Evolutionary conservation across 2,888 invertebrate species (phyloP).

Genomic region (Drosophila pseudotalamancana): DNA sequence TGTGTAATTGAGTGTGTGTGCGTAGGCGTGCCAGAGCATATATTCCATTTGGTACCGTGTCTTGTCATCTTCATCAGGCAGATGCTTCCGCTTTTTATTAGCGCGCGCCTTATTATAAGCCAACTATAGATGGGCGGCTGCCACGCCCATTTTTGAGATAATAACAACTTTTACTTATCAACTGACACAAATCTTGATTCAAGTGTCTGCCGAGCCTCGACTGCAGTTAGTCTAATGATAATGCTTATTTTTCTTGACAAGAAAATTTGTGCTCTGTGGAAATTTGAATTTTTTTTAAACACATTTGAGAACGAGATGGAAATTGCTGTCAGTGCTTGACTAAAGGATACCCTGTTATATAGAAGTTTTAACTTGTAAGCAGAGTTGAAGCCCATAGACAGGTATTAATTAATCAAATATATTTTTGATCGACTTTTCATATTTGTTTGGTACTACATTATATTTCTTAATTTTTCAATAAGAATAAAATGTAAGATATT

Average conservation of each 20-base stretch:
- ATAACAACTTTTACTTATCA: conserved; percentile 55
- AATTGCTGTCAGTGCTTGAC: background rate
- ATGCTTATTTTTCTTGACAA: background rate
- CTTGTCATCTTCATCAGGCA: conserved; percentile 42
- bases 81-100: conserved; percentile 55
- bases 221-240: conserved; percentile 12
- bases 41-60: conserved; percentile 33
- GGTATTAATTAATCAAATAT: too few species aligned
- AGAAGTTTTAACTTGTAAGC: too few species aligned
- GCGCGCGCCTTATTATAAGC: conserved; percentile 25
- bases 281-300: too few species aligned
- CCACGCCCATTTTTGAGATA: conserved; percentile 32
- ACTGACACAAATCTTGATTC: conserved; percentile 53
- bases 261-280: background rate
- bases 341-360: background rate
- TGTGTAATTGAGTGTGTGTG: background rate
- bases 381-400: too few species aligned
- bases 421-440: too few species aligned
- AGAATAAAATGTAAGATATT: too few species aligned
- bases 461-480: too few species aligned
- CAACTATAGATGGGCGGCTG: conserved; percentile 20
- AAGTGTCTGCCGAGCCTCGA: background rate
- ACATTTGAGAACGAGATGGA: too few species aligned
- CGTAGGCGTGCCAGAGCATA: conserved; percentile 32
- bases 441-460: too few species aligned